A percentile compares a stretch with the other conserved stretches of the same genome.
Conservation (phyloP, 2,797 vertebrate species). For the Iguana delicatissima region DNA sequence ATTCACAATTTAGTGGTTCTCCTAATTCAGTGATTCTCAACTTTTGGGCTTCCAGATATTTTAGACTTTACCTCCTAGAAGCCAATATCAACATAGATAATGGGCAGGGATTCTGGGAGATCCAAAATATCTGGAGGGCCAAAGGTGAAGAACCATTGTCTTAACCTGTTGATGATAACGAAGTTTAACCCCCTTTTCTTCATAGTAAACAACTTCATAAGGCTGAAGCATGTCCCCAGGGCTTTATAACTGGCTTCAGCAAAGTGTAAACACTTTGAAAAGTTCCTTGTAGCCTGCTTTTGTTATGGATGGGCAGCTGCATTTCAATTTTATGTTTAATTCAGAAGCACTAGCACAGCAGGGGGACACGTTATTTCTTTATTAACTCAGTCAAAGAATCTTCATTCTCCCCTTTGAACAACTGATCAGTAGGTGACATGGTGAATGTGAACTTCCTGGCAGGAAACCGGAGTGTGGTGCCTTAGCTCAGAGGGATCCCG, state of each 20-base stretch:
- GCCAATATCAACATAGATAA: too few relatives aligned
- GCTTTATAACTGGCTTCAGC: constrained; percentile 49
- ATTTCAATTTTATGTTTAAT: constrained; percentile 40
- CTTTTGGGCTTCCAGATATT: too few relatives aligned
- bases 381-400: constrained; percentile 24
- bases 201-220: constrained; percentile 46
- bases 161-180: constrained; percentile 54
- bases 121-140: too few relatives aligned
- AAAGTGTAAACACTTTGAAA: constrained; percentile 44
- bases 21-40: too few relatives aligned
- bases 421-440: not conserved
- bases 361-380: constrained; percentile 11
- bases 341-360: constrained; percentile 23
- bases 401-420: not conserved
- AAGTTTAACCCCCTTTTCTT: constrained; percentile 30
- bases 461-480: not conserved
- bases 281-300: constrained; percentile 21
- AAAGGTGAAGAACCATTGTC: not conserved
- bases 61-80: too few relatives aligned
- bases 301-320: constrained; percentile 26
- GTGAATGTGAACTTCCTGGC: not conserved
- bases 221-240: constrained; percentile 28
- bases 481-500: not conserved
- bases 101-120: too few relatives aligned
- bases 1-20: constrained; percentile 30